A percentile compares a stretch with the other conserved stretches of the same genome.
phyloP scores from a whole-genome alignment of 2,888 invertebrate genomes.

The Phaonia tiefii region DNA sequence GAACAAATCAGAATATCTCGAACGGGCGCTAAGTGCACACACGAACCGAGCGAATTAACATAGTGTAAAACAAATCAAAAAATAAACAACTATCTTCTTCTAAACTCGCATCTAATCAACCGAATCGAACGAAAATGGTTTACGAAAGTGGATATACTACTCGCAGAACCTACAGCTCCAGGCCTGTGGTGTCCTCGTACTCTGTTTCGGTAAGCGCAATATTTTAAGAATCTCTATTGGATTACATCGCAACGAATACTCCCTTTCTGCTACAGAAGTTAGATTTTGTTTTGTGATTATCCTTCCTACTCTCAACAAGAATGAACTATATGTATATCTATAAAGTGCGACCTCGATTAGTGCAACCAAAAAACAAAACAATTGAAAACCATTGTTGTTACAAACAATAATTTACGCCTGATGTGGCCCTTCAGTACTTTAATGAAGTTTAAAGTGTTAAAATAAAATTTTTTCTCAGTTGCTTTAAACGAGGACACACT shows the following conservation, averaged over 20 bases:
- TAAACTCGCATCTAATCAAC: slow-evolving; percentile 49
- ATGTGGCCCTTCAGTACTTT: too few relatives aligned
- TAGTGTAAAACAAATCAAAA: slow-evolving; percentile 67
- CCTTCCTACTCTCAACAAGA: not conserved
- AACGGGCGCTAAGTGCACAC: slow-evolving; percentile 80
- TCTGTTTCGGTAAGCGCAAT: slow-evolving; percentile 89
- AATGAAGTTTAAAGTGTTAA: too few relatives aligned
- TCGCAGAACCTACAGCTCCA: slow-evolving; percentile 88
- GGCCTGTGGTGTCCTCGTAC: slow-evolving; percentile 87
- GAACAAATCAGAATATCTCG: slow-evolving; percentile 79
- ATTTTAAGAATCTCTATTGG: slow-evolving; percentile 28
- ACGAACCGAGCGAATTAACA: slow-evolving; percentile 70
- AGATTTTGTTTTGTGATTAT: slow-evolving; percentile 23
- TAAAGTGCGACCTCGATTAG: too few relatives aligned
- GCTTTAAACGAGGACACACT: too few relatives aligned
- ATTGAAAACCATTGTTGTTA: too few relatives aligned
- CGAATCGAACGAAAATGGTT: slow-evolving; percentile 85
- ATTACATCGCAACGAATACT: not conserved
- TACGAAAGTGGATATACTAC: slow-evolving; percentile 96
- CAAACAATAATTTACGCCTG: too few relatives aligned
- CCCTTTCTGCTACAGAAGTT: slow-evolving; percentile 36
- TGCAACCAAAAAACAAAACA: too few relatives aligned
- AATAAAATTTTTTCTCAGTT: too few relatives aligned
- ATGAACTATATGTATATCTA: too few relatives aligned
- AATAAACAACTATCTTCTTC: slow-evolving; percentile 20